These are phyloP conservation scores for Mnemiopsis leidyi DNA, from an alignment of 37 sponge, comb jelly and placozoan genomes.

Conservation along the genomic window DNA sequence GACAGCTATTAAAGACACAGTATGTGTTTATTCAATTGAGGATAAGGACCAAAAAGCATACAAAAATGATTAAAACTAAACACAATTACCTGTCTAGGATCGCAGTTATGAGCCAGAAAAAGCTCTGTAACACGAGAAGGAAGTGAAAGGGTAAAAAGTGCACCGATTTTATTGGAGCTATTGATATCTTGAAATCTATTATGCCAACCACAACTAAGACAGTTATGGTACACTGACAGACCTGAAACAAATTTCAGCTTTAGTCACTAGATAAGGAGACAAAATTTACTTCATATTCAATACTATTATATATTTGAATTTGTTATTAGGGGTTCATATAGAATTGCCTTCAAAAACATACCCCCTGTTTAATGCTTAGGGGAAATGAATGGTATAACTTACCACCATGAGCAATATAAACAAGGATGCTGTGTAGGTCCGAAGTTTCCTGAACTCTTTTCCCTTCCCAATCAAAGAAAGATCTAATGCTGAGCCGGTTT, in stretches of 20 bases:
- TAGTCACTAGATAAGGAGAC: too few species aligned
- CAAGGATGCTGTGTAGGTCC: background rate
- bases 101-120: constrained; percentile 28
- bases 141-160: constrained; percentile 24
- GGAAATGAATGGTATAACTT: background rate
- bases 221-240: constrained; percentile 3
- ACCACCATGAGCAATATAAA: background rate
- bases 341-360: too few species aligned
- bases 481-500: background rate
- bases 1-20: too few species aligned
- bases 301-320: too few species aligned
- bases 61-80: too few species aligned
- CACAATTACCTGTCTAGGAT: constrained; percentile 42
- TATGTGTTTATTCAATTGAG: too few species aligned
- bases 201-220: background rate
- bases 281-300: too few species aligned
- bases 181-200: background rate
- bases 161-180: background rate
- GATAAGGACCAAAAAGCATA: too few species aligned
- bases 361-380: too few species aligned
- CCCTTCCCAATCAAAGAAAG: constrained; percentile 30
- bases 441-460: constrained; percentile 33
- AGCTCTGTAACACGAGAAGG: constrained; percentile 1
- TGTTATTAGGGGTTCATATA: too few species aligned
- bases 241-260: background rate